phyloP scores from a whole-genome alignment of 1,140 invertebrate genomes.

The Chionoecetes opilio region DNA sequence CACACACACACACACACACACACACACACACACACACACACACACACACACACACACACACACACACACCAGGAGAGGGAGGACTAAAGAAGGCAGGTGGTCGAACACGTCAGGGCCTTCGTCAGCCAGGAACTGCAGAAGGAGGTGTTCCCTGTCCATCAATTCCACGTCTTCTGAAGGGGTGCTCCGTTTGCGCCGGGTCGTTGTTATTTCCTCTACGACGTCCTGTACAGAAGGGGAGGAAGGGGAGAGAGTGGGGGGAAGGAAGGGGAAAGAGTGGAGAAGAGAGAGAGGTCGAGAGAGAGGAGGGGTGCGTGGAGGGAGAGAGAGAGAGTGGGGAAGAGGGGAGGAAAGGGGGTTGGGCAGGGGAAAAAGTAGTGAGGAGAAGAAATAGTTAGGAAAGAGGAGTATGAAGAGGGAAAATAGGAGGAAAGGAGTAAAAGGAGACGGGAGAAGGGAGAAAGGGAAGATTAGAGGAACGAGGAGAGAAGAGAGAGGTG shows the following conservation, averaged over 20 bases:
- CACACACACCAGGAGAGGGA: slow-evolving; percentile 59
- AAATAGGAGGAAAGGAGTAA: no score
- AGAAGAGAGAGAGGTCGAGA: not conserved
- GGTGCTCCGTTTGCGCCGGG: not conserved
- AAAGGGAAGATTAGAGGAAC: not conserved
- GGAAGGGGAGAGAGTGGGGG: not conserved
- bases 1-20: not conserved
- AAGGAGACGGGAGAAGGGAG: not conserved
- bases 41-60: not conserved
- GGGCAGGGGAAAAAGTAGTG: not conserved
- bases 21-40: not conserved
- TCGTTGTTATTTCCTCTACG: slow-evolving; percentile 54
- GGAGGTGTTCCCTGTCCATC: not conserved
- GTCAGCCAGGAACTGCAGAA: slow-evolving; percentile 55
- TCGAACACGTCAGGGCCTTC: slow-evolving; percentile 54
- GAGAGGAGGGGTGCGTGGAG: not conserved
- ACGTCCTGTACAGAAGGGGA: slow-evolving; percentile 38
- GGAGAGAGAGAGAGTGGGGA: not conserved
- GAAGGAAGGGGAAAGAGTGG: not conserved
- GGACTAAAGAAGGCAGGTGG: slow-evolving; percentile 29
- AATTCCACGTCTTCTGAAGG: not conserved
- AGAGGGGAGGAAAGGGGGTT: not conserved
- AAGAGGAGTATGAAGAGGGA: no score
- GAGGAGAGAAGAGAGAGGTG: not conserved
- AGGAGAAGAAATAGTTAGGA: no score